Percentiles rank a stretch among this genome's conserved stretches.
Conservation (phyloP, 2,888 invertebrate species). For the Cerceris rybyensis region DNA sequence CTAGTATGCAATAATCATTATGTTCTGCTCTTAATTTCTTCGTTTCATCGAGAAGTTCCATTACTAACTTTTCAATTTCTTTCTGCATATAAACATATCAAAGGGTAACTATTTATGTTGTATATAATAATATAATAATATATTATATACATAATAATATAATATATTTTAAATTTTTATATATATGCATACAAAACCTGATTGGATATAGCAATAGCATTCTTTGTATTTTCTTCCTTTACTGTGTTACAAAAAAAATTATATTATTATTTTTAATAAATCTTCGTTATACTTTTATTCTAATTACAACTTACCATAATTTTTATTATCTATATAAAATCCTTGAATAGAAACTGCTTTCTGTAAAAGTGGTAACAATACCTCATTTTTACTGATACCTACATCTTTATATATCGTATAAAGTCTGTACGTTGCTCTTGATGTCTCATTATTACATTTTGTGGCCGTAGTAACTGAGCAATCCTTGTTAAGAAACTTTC, state of each 20-base stretch:
- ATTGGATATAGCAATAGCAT: not conserved
- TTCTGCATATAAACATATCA: slow-evolving; percentile 36
- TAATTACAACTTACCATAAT: slow-evolving; percentile 15
- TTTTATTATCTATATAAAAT: slow-evolving; percentile 8
- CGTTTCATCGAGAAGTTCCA: slow-evolving; percentile 38
- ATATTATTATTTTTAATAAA: not conserved
- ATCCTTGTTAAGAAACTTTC: slow-evolving; percentile 22
- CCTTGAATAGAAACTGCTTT: slow-evolving; percentile 42
- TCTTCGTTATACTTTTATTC: not conserved
- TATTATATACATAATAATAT: not conserved
- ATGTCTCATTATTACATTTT: slow-evolving; percentile 18
- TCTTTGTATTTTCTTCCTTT: not conserved
- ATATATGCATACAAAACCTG: slow-evolving; percentile 21
- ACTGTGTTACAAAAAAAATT: slow-evolving; percentile 1
- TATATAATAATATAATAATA: not conserved
- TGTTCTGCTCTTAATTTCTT: slow-evolving; percentile 62
- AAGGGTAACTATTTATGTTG: slow-evolving; percentile 7
- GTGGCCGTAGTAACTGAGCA: not conserved
- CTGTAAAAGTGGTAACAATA: slow-evolving; percentile 63
- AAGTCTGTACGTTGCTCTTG: slow-evolving; percentile 60
- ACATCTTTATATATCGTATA: slow-evolving; percentile 71
- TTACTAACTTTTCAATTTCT: slow-evolving; percentile 19
- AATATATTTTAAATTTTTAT: not conserved
- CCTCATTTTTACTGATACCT: slow-evolving; percentile 62
- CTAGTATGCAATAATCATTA: slow-evolving; percentile 68